Evolutionary conservation across 2,888 invertebrate genomes (phyloP), one percentile per base, ranked within the genome.

Genomic region (Steinernema carpocapsae): DNA sequence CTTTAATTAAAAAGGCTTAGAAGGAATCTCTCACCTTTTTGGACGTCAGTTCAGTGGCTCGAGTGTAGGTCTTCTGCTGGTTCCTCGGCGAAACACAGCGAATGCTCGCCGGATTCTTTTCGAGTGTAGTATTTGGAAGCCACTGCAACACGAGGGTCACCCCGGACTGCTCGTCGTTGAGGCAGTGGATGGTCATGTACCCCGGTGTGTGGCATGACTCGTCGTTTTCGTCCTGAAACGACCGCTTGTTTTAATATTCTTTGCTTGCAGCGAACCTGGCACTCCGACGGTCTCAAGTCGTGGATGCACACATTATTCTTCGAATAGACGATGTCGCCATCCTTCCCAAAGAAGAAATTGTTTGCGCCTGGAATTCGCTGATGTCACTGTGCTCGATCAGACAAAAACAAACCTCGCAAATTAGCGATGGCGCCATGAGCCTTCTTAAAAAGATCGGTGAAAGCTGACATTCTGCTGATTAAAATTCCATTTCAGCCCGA

Each of bases 251-350:
- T 37, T 37, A 4, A 14, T 48, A 22, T 12, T 52, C 24, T 24
- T 52, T 22, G 3, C 7, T 52, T 2, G 17, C 1, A 3, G 12
- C 17, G 6, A 37, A 43, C 45, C 45, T 42, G 43, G n/a, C 4
- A 45, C 14, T 71, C 43, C 24, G 71, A 43, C 12, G 46, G 43
- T 64, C 64, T 29, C 14, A 64, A 26, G 6, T 95, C 95, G 90
- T 97, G 96, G 64, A 97, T 95, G 88, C 96, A 97, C 45, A 97
- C 95, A 89, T 97, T 96, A 88, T 97, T 97, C 90, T 96, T 97
- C 75, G 90, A 90, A 83, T 88, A 90, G 70, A 90, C 89, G 19
- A 90, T 88, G 82, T 90, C 90, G 14, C 90, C 90, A 82, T 90
- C 90, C 42, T 89, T 82, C 37, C 87, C 87, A 52, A 84, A 75